phyloP scores from a whole-genome alignment of 2,113 vertebrate genomes.

The Hiodon tergisus region DNA sequence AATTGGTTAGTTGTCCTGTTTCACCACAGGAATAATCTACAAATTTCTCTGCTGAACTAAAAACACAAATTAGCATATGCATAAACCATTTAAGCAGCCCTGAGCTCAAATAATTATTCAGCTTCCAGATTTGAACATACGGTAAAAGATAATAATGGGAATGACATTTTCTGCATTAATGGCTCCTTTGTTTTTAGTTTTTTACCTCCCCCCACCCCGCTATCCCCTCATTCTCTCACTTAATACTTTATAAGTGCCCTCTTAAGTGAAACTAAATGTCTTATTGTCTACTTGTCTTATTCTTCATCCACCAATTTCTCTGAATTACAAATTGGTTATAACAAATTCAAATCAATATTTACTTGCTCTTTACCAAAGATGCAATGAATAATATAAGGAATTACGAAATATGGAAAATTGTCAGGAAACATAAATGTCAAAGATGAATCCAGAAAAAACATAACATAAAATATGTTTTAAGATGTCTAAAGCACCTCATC shows the following conservation, averaged over 20 bases:
- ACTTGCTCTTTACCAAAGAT: conserved; percentile 6
- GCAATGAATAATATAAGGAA: conserved; percentile 11
- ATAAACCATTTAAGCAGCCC: neutral
- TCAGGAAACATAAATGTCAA: neutral
- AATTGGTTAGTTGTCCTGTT: neutral
- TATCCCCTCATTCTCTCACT: neutral
- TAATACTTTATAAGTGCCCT: conserved; percentile 4
- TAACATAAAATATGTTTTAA: conserved; percentile 2
- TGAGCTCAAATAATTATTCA: neutral
- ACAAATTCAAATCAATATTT: conserved; percentile 15
- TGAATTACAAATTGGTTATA: conserved; percentile 13
- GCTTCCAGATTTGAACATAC: neutral
- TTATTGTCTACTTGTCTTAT: neutral
- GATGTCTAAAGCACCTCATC: conserved; percentile 5
- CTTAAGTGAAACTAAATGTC: neutral
- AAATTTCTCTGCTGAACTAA: neutral
- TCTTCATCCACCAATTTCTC: neutral
- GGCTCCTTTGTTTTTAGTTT: neutral
- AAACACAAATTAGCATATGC: neutral
- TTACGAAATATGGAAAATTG: neutral
- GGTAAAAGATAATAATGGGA: neutral
- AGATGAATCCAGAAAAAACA: neutral
- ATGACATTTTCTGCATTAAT: neutral
- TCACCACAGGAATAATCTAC: neutral
- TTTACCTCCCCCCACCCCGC: neutral